A percentile compares a stretch with the other conserved stretches of the same genome.
Evolutionary conservation across 2,797 vertebrate genomes (phyloP).

Genomic region (Eulemur rubriventer): DNA sequence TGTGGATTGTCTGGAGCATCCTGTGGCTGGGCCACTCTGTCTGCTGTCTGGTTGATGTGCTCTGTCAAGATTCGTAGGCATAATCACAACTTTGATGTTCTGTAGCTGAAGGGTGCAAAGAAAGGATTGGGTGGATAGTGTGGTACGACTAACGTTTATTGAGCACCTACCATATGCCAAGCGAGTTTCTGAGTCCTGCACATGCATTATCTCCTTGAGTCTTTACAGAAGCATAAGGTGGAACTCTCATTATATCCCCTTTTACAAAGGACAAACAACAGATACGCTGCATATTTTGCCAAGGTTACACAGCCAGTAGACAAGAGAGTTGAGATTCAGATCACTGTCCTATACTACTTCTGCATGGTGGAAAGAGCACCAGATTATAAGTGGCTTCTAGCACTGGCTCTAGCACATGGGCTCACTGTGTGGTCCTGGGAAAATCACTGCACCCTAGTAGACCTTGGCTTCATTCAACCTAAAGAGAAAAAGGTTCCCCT

Average conservation of each 20-base stretch:
- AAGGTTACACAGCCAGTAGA: not conserved
- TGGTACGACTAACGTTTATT: not conserved
- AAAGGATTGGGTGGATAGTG: not conserved
- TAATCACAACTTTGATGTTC: not conserved
- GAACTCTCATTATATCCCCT: not conserved
- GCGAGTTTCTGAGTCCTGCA: not conserved
- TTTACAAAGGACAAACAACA: not conserved
- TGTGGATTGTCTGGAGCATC: not conserved
- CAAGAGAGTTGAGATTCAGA: not conserved
- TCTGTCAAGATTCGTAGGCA: not conserved
- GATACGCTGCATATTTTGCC: not conserved
- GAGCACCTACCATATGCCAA: not conserved
- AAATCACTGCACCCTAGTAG: not conserved
- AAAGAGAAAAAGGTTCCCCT: not conserved
- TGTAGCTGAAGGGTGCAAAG: not conserved
- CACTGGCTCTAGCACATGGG: not conserved
- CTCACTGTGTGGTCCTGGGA: not conserved
- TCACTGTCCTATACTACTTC: not conserved
- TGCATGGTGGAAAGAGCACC: not conserved
- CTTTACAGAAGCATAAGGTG: not conserved
- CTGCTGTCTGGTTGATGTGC: not conserved
- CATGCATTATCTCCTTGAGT: not conserved
- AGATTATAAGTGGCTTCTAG: not conserved
- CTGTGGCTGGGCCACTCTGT: not conserved
- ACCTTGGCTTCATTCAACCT: not conserved